Base-by-base conservation (phyloP, 2,113 vertebrate genomes). In the Calypte anna region DNA sequence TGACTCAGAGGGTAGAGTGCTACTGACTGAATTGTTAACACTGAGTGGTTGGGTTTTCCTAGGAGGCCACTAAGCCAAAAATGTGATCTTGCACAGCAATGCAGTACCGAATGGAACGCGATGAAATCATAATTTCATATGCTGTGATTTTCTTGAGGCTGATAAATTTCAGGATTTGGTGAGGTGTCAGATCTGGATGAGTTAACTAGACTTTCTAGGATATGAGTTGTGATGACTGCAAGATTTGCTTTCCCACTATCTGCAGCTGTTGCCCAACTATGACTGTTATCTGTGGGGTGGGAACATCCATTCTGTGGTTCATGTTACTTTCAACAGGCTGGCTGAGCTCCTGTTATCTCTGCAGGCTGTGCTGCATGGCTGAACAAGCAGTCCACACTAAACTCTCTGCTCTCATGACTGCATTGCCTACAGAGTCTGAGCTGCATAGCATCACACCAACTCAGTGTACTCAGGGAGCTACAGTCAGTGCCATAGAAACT, bases 1-100 rank as follows among this genome's bases (percentile, higher is more conserved):
- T 96, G 89, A 92, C 86, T 95, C 91, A 79, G 86, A 95, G 83
- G 77, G 66, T 94, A 94, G 81, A 91, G 80, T 82, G 81, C 86
- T 96, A 82, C 92, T 90, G 77, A 31, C 92, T 86, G 64, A 81
- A 96, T 84, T 92, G 86, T 92, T 94, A 93, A 89, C 66, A 89
- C 61, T 57, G 88, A 92, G 77, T 30, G 10, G 57, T 30, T 87
- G 82, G 67, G 46, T 90, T 92, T 90, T 92, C 68, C 86, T 96
- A 75, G 81, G 88, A 93, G 54, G 69, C 53, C 40, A 64, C 64
- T 82, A 68, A 92, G 80, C 91, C 66, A 93, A 93, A 92, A 91
- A 83, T 86, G 58, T 48, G 75, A 81, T 92, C 48, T 83, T 88
- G 88, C 64, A 70, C 48, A 88, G 86, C 79, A 93, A 55, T 69